Conservation (phyloP, 2,888 invertebrate species). For the Chrysotoxum bicinctum region DNA sequence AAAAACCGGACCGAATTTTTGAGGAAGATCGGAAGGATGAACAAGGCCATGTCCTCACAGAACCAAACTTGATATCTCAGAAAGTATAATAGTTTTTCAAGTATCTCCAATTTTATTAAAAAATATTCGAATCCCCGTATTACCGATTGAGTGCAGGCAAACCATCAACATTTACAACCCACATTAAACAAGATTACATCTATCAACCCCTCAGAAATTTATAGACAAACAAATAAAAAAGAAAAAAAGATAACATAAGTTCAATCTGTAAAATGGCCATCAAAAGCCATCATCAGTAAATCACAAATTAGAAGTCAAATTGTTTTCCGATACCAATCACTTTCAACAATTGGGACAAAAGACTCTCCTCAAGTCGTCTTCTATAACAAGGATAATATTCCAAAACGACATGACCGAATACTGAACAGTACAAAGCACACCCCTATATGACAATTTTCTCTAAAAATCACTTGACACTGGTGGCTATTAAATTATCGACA, state of each 20-base stretch:
- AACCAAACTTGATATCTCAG: no score
- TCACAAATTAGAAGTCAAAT: constrained; percentile 66
- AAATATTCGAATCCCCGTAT: no score
- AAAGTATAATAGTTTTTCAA: no score
- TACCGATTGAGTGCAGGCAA: no score
- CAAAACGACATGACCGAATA: constrained; percentile 16
- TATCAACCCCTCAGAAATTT: constrained; percentile 4
- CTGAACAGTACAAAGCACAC: neutral
- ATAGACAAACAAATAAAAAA: neutral
- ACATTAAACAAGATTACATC: neutral
- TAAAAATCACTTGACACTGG: constrained; percentile 53
- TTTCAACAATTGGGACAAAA: constrained; percentile 7
- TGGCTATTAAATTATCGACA: constrained; percentile 64
- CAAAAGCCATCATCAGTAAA: constrained; percentile 34
- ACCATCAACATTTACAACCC: no score
- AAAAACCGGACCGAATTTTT: no score
- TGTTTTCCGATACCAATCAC: constrained; percentile 52
- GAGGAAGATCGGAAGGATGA: no score
- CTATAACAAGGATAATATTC: constrained; percentile 25
- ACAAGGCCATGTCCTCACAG: no score
- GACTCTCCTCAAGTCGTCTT: neutral
- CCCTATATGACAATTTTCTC: constrained; percentile 17
- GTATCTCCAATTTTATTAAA: no score
- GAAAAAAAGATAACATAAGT: constrained; percentile 36
- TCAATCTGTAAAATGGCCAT: constrained; percentile 46